Evolutionary conservation across 2,797 vertebrate species (phyloP).

Genomic region (Danio albolineatus): DNA sequence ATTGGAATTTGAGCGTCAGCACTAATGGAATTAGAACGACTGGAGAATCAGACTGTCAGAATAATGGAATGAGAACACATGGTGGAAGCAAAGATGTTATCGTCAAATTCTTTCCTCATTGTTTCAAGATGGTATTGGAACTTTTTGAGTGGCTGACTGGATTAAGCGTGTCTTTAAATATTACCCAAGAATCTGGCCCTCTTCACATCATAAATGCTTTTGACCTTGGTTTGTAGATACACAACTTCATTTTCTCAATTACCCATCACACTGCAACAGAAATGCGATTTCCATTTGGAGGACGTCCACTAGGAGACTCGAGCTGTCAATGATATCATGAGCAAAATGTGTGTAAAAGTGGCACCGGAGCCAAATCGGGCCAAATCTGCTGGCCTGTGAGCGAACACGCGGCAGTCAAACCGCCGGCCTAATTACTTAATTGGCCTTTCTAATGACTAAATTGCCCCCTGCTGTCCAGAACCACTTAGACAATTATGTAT

Average conservation of each 20-base stretch:
- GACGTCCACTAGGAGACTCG: constrained; percentile 9
- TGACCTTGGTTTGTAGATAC: constrained; percentile 12
- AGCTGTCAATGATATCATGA: constrained; percentile 72
- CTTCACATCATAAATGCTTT: not conserved
- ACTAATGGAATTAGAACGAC: constrained; percentile 1
- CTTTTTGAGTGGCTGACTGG: constrained; percentile 27
- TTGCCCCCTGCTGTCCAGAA: constrained; percentile 81
- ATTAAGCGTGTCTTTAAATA: constrained; percentile 34
- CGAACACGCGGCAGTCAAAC: constrained; percentile 74
- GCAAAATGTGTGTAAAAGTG: constrained; percentile 74
- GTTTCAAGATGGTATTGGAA: constrained; percentile 43
- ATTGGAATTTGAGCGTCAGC: constrained; percentile 10
- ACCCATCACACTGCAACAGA: constrained; percentile 5
- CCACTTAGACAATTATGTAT: constrained; percentile 81
- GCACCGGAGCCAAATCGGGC: constrained; percentile 70
- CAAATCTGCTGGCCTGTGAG: constrained; percentile 71
- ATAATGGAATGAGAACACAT: constrained; percentile 17
- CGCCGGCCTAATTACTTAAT: constrained; percentile 83
- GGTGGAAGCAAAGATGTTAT: constrained; percentile 47
- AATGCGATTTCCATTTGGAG: constrained; percentile 9
- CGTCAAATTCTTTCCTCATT: constrained; percentile 50
- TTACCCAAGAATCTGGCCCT: constrained; percentile 23
- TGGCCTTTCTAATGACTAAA: constrained; percentile 82
- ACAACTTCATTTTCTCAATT: not conserved
- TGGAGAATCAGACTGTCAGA: not conserved